Evolutionary conservation across 2,113 vertebrate genomes (phyloP), one percentile per base, ranked within the genome.

Genomic region (Rhadina sibilatrix): DNA sequence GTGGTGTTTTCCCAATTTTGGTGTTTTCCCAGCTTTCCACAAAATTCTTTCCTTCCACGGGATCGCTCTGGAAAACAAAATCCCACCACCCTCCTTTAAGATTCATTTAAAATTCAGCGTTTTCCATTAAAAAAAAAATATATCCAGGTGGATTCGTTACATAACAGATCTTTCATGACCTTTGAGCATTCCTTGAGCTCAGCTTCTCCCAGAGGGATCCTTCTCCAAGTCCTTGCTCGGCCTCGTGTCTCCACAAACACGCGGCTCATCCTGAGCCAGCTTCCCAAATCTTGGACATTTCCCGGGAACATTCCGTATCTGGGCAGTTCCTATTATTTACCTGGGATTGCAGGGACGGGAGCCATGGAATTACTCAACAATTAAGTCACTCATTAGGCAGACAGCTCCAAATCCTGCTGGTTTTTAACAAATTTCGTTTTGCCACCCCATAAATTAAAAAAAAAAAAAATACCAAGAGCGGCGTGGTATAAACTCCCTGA

Each of bases 321-420:
- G 87, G 94, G 91, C 89, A 85, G 93, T 61, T 96, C 95, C 74
- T 7, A 0, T 93, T 93, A 42, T 93, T 92, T 95, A 96, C 93
- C 95, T 96, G 94, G 57, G 92, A 80, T 53, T 31, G 31, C 71
- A 75, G 68, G 14, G 72, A 14, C 52, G 61, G 24, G 6, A 52
- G 46, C 90, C 89, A 82, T 15, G 9, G 7, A 46, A 21, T 83
- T 80, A 12, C 85, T 92, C 4, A 5, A 40, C 71, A 74, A 12
- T 91, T 94, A 76, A 85, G 6, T 92, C 63, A 13, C 78, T 83
- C 56, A 1, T 94, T 86, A 96, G 33, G 35, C 70, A 83, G 86
- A 83, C 35, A 54, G 16, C 74, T 83, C 37, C 74, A 85, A 92
- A 88, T n/a, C 50, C 40, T 33, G 5, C 3, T 0, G 5, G 5